These are phyloP conservation scores for Euplexia lucipara DNA, from an alignment of 2,888 invertebrate species.

Conservation along the genomic window DNA sequence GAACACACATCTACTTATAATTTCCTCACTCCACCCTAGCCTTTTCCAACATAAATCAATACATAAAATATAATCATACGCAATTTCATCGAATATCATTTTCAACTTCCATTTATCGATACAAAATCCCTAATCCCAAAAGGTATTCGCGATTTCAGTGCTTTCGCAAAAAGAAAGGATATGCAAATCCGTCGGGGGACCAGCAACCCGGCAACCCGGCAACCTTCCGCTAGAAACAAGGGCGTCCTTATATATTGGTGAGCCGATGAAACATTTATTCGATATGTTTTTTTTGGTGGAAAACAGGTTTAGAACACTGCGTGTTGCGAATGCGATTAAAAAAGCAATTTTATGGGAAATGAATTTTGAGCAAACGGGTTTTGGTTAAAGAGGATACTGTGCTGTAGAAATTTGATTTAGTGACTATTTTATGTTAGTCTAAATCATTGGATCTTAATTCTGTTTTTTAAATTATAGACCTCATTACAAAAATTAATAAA, in stretches of 20 bases:
- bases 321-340: slow-evolving; percentile 31
- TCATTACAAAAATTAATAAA: no score
- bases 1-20: slow-evolving; percentile 24
- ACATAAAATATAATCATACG: slow-evolving; percentile 58
- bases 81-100: slow-evolving; percentile 62
- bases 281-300: slow-evolving; percentile 66
- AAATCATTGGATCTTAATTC: no score
- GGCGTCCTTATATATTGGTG: slow-evolving; percentile 76
- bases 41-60: slow-evolving; percentile 54
- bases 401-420: no score
- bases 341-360: slow-evolving; percentile 10
- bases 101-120: slow-evolving; percentile 64
- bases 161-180: slow-evolving; percentile 68
- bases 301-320: slow-evolving; percentile 27
- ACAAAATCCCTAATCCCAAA: slow-evolving; percentile 70
- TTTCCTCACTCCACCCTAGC: slow-evolving; percentile 16
- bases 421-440: no score
- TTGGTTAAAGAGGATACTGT: not conserved
- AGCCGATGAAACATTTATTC: slow-evolving; percentile 78
- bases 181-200: slow-evolving; percentile 67
- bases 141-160: slow-evolving; percentile 70
- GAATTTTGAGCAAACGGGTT: not conserved
- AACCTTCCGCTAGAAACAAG: slow-evolving; percentile 56
- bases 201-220: slow-evolving; percentile 42
- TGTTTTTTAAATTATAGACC: no score